Percentiles rank a stretch among this genome's conserved stretches.
Conservation (phyloP, 2,113 vertebrate genomes). For the Malurus elegans region DNA sequence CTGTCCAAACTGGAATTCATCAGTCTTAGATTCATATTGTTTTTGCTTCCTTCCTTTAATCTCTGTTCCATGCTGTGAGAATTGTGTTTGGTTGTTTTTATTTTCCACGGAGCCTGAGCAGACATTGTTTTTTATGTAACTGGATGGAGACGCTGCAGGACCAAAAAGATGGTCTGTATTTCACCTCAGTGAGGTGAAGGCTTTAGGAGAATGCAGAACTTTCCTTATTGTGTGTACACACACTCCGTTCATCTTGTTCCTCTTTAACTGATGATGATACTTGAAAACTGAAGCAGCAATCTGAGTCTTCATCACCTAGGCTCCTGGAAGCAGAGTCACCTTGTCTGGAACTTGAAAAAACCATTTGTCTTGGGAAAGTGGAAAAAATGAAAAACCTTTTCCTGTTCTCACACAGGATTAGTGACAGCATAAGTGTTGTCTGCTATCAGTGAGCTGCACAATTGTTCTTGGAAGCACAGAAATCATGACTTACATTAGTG, state of each 20-base stretch:
- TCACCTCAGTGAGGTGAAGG: not conserved
- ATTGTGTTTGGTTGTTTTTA: conserved; percentile 11
- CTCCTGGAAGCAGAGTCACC: not conserved
- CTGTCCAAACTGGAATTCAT: conserved; percentile 2
- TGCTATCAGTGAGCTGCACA: not conserved
- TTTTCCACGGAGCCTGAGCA: conserved; percentile 18
- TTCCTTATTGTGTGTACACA: not conserved
- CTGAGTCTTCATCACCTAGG: not conserved
- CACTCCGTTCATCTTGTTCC: not conserved
- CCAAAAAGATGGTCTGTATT: not conserved
- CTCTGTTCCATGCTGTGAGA: not conserved
- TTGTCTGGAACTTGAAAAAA: not conserved
- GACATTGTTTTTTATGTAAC: not conserved
- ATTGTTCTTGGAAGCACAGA: not conserved
- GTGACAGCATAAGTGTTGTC: not conserved
- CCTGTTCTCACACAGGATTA: not conserved
- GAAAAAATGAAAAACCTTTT: not conserved
- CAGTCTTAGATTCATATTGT: conserved; percentile 1
- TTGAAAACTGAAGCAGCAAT: not conserved
- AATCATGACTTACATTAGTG: not conserved
- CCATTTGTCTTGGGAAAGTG: not conserved
- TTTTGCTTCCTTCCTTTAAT: conserved; percentile 61
- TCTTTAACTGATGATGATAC: not conserved
- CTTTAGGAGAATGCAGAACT: not conserved
- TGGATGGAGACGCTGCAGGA: not conserved